Evolutionary conservation across 2,113 vertebrate genomes (phyloP).

Genomic region (Siniperca knerii): DNA sequence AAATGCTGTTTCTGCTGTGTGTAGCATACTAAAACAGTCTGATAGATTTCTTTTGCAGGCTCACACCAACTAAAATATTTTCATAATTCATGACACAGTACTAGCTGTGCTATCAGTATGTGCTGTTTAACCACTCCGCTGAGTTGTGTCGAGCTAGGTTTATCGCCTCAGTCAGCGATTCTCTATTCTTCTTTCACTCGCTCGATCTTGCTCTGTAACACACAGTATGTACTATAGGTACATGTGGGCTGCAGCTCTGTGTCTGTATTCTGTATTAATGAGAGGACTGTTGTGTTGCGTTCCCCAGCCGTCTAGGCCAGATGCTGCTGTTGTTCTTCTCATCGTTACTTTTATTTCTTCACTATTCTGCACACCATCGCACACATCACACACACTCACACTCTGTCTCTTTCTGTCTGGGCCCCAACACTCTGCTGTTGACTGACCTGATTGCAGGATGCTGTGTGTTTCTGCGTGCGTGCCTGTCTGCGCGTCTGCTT

Average conservation of each 20-base stretch:
- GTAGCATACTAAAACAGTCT: slow-evolving; percentile 34
- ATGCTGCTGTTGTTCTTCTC: slow-evolving; percentile 73
- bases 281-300: slow-evolving; percentile 73
- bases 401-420: slow-evolving; percentile 51
- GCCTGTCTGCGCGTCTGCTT: slow-evolving; percentile 25
- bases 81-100: slow-evolving; percentile 62
- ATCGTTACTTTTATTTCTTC: slow-evolving; percentile 70
- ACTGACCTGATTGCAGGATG: slow-evolving; percentile 76
- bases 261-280: slow-evolving; percentile 76
- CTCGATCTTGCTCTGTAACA: slow-evolving; percentile 61
- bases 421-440: slow-evolving; percentile 50
- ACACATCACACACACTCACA: neutral
- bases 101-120: slow-evolving; percentile 47
- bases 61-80: slow-evolving; percentile 61
- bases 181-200: slow-evolving; percentile 63
- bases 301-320: slow-evolving; percentile 73
- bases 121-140: slow-evolving; percentile 65
- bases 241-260: slow-evolving; percentile 67
- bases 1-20: slow-evolving; percentile 33
- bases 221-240: slow-evolving; percentile 61
- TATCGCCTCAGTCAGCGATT: slow-evolving; percentile 66
- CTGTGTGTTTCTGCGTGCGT: slow-evolving; percentile 46
- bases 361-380: slow-evolving; percentile 40
- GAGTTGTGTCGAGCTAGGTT: slow-evolving; percentile 66
- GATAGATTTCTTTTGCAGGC: slow-evolving; percentile 20